Base-by-base conservation (phyloP, 2,797 vertebrate genomes). In the Parambassis ranga region DNA sequence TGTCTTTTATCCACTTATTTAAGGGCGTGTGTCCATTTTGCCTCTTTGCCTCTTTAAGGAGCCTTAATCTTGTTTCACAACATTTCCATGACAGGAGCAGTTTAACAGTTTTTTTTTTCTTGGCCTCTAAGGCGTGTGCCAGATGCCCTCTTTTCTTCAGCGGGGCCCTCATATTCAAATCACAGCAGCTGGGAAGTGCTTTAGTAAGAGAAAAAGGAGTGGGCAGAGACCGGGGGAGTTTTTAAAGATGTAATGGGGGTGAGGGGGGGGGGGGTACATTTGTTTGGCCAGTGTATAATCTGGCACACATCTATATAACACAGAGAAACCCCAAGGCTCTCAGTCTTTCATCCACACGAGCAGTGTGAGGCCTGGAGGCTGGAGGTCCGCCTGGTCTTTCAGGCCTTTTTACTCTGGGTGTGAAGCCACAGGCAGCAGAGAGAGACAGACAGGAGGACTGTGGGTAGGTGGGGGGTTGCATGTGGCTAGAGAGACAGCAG, bases 121-220 rank as follows among this genome's bases (percentile, higher is more conserved):
- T 35, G 44, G 77, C 61, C 72, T 81, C 32, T 16, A 46, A 82
- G 85, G 84, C 85, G 73, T 83, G 85, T 81, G 87, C 82, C 91
- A 93, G 90, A 92, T 92, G 92, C 87, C 88, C 81, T 79, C 84
- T 79, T 89, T 91, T 90, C 85, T 89, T 88, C 58, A 7, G 37
- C 63, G 77, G 77, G 87, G 70, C 88, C 80, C 89, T 83, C 76
- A 52, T 80, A 90, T 90, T 89, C 71, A 92, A 87, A 82, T 81
- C 60, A 71, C 62, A 90, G 90, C 91, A 92, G 90, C 90, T 92
- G 91, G 88, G 86, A 84, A 84, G 84, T 89, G 85, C 79, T 77
- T 79, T 77, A 58, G 69, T 73, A 26, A 65, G 60, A 82, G 59
- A 60, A 53, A 79, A 74, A 71, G 59, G 58, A 75, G 75, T 86